Evolutionary conservation across 2,888 invertebrate genomes (phyloP).

Genomic region (Polyommatus iphigenia): DNA sequence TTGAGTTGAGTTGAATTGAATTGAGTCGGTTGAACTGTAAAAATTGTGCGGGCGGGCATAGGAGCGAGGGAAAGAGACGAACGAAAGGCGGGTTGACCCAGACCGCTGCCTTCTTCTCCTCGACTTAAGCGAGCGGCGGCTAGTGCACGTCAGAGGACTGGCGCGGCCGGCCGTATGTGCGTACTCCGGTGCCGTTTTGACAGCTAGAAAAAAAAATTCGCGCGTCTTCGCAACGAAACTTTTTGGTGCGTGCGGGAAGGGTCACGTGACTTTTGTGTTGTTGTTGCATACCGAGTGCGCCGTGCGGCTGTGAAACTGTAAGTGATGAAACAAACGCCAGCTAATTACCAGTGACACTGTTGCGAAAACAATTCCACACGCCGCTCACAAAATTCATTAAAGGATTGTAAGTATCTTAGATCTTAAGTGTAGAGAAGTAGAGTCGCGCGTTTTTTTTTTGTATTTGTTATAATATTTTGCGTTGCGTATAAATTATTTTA

Average conservation of each 20-base stretch:
- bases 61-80: slow-evolving; percentile 75
- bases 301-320: slow-evolving; percentile 67
- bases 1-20: slow-evolving; percentile 81
- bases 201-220: slow-evolving; percentile 69
- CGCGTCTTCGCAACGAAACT: slow-evolving; percentile 74
- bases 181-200: slow-evolving; percentile 60
- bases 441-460: not conserved
- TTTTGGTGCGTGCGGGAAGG: slow-evolving; percentile 60
- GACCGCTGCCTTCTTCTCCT: slow-evolving; percentile 79
- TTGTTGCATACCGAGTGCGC: slow-evolving; percentile 44
- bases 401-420: slow-evolving; percentile 64
- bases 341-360: slow-evolving; percentile 73
- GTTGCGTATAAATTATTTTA: not conserved
- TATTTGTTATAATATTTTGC: not conserved
- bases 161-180: slow-evolving; percentile 69
- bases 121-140: slow-evolving; percentile 76
- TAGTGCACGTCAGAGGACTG: slow-evolving; percentile 77
- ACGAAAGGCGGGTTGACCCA: slow-evolving; percentile 77
- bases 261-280: slow-evolving; percentile 53
- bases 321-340: slow-evolving; percentile 78
- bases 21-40: slow-evolving; percentile 79
- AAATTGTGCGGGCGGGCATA: slow-evolving; percentile 76
- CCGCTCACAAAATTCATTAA: slow-evolving; percentile 55
- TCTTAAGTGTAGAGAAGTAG: slow-evolving; percentile 35
- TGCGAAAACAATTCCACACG: slow-evolving; percentile 72